Base-by-base conservation (phyloP, 2,888 invertebrate genomes). In the Epinotia brunnichana region DNA sequence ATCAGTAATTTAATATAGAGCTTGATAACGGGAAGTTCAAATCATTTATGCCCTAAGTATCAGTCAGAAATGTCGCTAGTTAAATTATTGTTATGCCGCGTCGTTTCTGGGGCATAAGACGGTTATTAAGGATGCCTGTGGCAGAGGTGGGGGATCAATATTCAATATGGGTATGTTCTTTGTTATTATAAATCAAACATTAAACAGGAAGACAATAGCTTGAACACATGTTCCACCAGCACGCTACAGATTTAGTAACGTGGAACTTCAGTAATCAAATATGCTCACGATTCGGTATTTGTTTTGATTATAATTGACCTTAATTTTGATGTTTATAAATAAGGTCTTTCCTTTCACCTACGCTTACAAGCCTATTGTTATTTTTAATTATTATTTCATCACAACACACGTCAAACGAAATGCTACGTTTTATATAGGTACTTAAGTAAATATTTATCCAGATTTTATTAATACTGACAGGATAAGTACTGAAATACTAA, bases 121-220 rank as follows among this genome's bases (percentile, higher is more conserved):
- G 94, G 77, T 89, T 95, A 89, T 87, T 95, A 79, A 91, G 86
- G 81, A 95, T 95, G 95, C 92, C 94, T 80, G 77, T 91, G 35
- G 83, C 87, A 24, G 94, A 92, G 77, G 79, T 88, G 74, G 89
- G 88, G 73, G 94, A 95, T 84, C 94, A 95, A 83, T 95, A 95
- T 87, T 94, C 95, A 73, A 89, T 94, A 79, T 95, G 94, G 95
- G 95, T 95, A 88, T 90, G 93, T 78, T 66, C 70, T 59, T 74
- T 71, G 68, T 61, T 76, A 57, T 75, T 67, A 69, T 60, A 54
- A 69, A 73, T 73, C 72, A 54, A n/a, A 68, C 41, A 68, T 41
- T 63, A 44, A 35, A 4, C 9, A 48, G 15, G 9, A 29, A n/a
- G 48, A 66, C 57, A 67, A 67, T 54, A 48, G 17, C 13, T 24